A percentile compares a stretch with the other conserved stretches of the same genome.
phyloP scores from a whole-genome alignment of 2,113 vertebrate species.

The Athene noctua region DNA sequence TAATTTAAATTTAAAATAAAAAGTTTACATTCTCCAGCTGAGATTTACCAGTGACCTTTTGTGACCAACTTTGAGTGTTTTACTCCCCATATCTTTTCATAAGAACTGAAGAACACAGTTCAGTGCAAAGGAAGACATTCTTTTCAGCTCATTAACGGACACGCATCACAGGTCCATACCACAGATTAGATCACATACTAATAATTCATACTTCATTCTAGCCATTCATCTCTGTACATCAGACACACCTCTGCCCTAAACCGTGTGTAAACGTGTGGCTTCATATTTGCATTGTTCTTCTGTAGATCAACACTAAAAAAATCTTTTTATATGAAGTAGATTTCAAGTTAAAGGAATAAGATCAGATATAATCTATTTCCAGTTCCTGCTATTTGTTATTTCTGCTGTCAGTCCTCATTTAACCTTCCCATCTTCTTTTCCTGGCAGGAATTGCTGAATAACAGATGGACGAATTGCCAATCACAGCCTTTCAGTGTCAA shows the following conservation, averaged over 20 bases:
- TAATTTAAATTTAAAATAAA: constrained; percentile 9
- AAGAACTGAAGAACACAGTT: not conserved
- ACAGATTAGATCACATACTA: not conserved
- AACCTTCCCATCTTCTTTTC: not conserved
- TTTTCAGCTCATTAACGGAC: constrained; percentile 8
- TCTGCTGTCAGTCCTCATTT: not conserved
- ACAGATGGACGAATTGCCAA: constrained; percentile 6
- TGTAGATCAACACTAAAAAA: not conserved
- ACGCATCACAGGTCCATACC: not conserved
- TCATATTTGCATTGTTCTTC: not conserved
- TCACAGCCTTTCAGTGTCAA: not conserved
- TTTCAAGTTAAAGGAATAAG: not conserved
- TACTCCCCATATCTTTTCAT: not conserved
- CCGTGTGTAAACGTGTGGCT: not conserved
- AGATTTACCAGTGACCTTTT: not conserved
- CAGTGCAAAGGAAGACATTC: not conserved
- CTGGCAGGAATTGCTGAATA: not conserved
- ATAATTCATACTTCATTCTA: not conserved
- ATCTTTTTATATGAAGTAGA: not conserved
- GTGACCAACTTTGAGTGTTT: not conserved
- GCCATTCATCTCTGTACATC: not conserved
- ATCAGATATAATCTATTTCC: not conserved
- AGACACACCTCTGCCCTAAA: not conserved
- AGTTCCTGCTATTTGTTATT: not conserved
- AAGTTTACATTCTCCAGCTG: not conserved